Conservation (phyloP, 2,113 vertebrate genomes). For the Bubo bubo region DNA sequence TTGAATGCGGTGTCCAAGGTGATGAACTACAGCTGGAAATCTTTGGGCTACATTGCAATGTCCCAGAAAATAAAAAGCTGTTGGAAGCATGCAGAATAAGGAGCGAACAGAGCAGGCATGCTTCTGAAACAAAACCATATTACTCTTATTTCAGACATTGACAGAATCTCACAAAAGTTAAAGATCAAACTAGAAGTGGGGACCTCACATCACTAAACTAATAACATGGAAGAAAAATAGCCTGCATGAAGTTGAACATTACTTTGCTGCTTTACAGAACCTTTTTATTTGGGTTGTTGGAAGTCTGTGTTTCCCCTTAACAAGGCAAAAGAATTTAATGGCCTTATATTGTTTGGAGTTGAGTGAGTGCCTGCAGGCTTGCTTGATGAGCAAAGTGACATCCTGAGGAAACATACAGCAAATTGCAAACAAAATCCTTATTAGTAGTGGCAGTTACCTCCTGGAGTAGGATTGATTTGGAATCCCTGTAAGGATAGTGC, state of each 20-base stretch:
- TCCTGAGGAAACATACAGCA: slow-evolving; percentile 63
- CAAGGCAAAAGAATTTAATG: slow-evolving; percentile 55
- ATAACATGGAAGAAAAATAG: not conserved
- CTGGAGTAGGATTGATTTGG: slow-evolving; percentile 63
- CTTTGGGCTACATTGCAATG: not conserved
- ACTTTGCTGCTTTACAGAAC: not conserved
- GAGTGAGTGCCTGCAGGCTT: slow-evolving; percentile 62
- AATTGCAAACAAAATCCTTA: slow-evolving; percentile 69
- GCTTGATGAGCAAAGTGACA: slow-evolving; percentile 68
- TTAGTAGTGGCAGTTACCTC: slow-evolving; percentile 70
- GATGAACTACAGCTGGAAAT: not conserved
- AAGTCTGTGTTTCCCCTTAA: slow-evolving; percentile 43
- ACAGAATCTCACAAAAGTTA: not conserved
- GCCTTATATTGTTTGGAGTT: slow-evolving; percentile 54
- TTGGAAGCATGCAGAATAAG: not conserved
- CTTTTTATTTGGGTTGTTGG: not conserved
- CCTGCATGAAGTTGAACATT: not conserved
- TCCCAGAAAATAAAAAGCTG: not conserved
- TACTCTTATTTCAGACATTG: not conserved
- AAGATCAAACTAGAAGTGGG: not conserved
- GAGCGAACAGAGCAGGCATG: not conserved
- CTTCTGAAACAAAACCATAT: not conserved
- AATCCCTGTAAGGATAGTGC: slow-evolving; percentile 51
- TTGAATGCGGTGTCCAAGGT: not conserved
- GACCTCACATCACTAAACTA: not conserved